Evolutionary conservation across 2,797 vertebrate species (phyloP).

Genomic region (Novumbra hubbsi): DNA sequence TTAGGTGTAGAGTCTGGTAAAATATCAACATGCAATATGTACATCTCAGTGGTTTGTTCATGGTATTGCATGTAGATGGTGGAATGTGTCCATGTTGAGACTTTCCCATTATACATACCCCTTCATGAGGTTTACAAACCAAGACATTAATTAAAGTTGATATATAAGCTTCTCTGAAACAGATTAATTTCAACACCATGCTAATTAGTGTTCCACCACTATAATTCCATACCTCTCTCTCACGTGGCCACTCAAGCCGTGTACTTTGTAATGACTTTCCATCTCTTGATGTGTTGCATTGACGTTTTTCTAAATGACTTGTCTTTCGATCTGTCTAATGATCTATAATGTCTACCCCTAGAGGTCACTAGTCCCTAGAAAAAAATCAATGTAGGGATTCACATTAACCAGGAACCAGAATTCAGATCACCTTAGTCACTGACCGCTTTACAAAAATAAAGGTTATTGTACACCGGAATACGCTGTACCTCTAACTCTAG

Average conservation of each 20-base stretch:
- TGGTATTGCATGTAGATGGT: background rate
- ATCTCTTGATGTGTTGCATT: too few relatives aligned
- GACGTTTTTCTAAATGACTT: background rate
- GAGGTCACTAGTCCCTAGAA: slow-evolving; percentile 55
- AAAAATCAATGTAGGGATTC: background rate
- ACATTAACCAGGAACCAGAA: background rate
- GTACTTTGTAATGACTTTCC: background rate
- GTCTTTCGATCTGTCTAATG: background rate
- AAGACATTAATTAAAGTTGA: background rate
- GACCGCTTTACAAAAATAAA: background rate
- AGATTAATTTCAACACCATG: background rate
- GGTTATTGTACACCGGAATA: too few relatives aligned
- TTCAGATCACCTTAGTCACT: background rate
- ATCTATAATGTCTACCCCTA: slow-evolving; percentile 40
- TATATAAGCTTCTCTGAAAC: background rate
- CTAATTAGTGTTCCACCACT: background rate
- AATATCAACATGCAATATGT: background rate
- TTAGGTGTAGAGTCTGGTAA: background rate
- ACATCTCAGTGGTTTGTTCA: background rate
- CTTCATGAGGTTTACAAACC: background rate
- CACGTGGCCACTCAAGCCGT: background rate
- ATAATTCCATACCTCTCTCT: background rate
- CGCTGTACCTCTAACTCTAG: slow-evolving; percentile 42
- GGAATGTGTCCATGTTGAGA: background rate
- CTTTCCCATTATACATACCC: background rate